A percentile compares a stretch with the other conserved stretches of the same genome.
Evolutionary conservation across 1,140 invertebrate genomes (phyloP).

Genomic region (Eupristina koningsbergeri): DNA sequence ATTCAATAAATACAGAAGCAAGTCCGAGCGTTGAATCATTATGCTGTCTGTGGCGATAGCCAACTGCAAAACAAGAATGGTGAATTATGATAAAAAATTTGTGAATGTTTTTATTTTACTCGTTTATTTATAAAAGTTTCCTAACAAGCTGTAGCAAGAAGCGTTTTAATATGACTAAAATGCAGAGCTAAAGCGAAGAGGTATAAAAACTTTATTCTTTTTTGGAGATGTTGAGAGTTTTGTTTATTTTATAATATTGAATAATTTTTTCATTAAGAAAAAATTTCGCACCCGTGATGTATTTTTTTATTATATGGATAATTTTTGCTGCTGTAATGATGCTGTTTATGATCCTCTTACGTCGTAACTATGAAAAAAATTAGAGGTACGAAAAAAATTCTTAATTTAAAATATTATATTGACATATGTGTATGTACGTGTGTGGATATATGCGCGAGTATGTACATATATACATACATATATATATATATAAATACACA

Average conservation of each 20-base stretch:
- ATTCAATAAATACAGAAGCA: background rate
- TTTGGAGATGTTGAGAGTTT: constrained; percentile 18
- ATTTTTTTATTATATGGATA: constrained; percentile 4
- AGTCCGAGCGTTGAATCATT: background rate
- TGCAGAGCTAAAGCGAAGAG: constrained; percentile 39
- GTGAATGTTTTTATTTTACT: background rate
- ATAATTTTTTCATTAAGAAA: background rate
- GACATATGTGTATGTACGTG: too few relatives aligned
- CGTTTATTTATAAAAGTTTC: background rate
- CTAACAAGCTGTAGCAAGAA: constrained; percentile 23
- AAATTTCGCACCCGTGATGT: background rate
- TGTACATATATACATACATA: too few relatives aligned
- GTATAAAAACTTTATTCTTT: constrained; percentile 33
- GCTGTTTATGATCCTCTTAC: constrained; percentile 15
- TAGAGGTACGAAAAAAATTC: background rate
- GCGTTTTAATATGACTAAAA: constrained; percentile 31
- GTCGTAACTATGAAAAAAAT: constrained; percentile 3
- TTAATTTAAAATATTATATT: background rate
- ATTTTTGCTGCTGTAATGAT: constrained; percentile 9
- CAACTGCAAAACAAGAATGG: constrained; percentile 37
- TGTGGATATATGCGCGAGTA: too few relatives aligned
- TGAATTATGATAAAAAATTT: constrained; percentile 9
- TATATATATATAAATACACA: too few relatives aligned
- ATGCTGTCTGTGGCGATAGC: constrained; percentile 11
- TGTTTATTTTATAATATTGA: constrained; percentile 5